These are phyloP conservation scores for Tethea ocularis DNA, from an alignment of 2,888 invertebrate species.

Conservation along the genomic window DNA sequence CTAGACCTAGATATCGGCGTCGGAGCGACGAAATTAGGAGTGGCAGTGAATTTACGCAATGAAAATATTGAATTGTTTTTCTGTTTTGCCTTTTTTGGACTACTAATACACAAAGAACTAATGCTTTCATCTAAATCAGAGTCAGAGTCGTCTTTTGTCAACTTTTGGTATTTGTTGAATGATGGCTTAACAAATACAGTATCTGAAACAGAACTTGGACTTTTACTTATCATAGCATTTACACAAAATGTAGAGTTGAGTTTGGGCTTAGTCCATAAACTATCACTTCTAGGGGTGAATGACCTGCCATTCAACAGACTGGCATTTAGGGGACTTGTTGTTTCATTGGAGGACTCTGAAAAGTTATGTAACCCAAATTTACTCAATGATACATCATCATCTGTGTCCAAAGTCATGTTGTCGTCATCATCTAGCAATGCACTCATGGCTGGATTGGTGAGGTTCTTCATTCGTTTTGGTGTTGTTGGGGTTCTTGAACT, in stretches of 20 bases:
- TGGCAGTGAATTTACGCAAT: constrained; percentile 77
- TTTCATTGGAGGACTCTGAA: constrained; percentile 71
- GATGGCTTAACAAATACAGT: constrained; percentile 70
- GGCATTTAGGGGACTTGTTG: constrained; percentile 49
- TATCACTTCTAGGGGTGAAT: constrained; percentile 65
- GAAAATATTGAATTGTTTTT: constrained; percentile 76
- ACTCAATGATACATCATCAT: constrained; percentile 75
- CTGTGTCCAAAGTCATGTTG: constrained; percentile 62
- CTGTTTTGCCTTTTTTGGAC: constrained; percentile 63
- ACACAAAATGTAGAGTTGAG: constrained; percentile 72
- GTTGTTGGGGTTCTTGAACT: constrained; percentile 38
- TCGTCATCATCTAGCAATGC: constrained; percentile 58
- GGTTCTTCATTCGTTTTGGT: constrained; percentile 60
- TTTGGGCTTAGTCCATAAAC: constrained; percentile 69
- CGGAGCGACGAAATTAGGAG: constrained; percentile 74
- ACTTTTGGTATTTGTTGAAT: constrained; percentile 71
- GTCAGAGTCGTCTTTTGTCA: constrained; percentile 71
- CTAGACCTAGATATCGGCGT: constrained; percentile 62
- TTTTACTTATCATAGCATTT: constrained; percentile 59
- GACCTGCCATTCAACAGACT: constrained; percentile 64
- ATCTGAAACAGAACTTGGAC: constrained; percentile 63
- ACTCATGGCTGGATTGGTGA: constrained; percentile 47
- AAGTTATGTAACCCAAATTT: constrained; percentile 74
- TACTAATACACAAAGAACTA: constrained; percentile 78
- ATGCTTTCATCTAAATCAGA: constrained; percentile 82